These are phyloP conservation scores for Drosophila sordidapex DNA, from an alignment of 2,888 invertebrate species.

Conservation along the genomic window DNA sequence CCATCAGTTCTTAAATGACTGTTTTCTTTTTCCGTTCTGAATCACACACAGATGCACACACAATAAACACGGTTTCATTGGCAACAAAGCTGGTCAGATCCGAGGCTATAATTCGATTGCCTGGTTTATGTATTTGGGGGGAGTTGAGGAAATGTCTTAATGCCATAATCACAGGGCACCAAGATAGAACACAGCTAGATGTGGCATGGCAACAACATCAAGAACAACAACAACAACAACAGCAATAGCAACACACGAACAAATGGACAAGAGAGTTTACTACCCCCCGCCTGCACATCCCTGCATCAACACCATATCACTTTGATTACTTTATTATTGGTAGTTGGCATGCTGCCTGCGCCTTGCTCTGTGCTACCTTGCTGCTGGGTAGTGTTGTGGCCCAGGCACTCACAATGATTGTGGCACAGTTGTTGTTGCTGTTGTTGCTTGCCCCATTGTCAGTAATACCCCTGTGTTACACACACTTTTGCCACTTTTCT, in stretches of 20 bases:
- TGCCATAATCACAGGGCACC: constrained; percentile 65
- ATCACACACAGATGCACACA: constrained; percentile 3
- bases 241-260: constrained; percentile 17
- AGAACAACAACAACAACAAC: constrained; percentile 12
- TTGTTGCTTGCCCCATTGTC: constrained; percentile 22
- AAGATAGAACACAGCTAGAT: constrained; percentile 40
- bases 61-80: constrained; percentile 16
- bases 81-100: constrained; percentile 41
- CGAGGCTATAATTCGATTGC: constrained; percentile 70
- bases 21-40: constrained; percentile 1
- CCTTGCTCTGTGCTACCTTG: constrained; percentile 41
- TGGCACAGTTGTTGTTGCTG: constrained; percentile 32
- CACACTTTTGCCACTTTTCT: constrained; percentile 68
- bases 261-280: constrained; percentile 10
- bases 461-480: constrained; percentile 53
- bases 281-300: neutral
- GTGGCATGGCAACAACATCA: constrained; percentile 64
- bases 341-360: constrained; percentile 45
- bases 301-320: constrained; percentile 75
- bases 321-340: constrained; percentile 82
- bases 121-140: constrained; percentile 18
- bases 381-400: constrained; percentile 12
- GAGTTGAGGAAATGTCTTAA: constrained; percentile 46
- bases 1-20: constrained; percentile 19
- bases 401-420: constrained; percentile 69